phyloP scores from a whole-genome alignment of 2,113 vertebrate species.

The Bos javanicus region DNA sequence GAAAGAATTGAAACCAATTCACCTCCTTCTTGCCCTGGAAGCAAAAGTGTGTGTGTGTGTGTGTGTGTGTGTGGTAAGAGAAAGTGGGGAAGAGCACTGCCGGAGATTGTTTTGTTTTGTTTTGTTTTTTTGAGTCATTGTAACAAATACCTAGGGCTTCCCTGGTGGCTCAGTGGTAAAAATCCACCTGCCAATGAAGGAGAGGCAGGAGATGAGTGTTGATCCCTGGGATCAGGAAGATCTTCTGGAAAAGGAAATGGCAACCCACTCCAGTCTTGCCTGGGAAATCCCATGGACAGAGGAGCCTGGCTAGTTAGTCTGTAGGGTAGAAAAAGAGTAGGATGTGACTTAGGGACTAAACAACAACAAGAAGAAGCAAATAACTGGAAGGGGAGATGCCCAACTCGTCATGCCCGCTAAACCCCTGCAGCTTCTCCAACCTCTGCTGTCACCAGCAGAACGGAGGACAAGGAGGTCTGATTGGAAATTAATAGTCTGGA shows the following conservation, averaged over 20 bases:
- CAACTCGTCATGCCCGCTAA: background rate
- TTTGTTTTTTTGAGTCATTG: background rate
- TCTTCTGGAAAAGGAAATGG: background rate
- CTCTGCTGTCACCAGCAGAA: background rate
- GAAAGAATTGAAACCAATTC: background rate
- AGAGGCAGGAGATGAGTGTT: background rate
- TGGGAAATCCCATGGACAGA: background rate
- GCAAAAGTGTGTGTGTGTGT: background rate
- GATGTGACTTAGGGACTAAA: background rate
- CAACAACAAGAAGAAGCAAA: background rate
- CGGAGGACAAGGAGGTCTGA: background rate
- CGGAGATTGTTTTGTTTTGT: background rate
- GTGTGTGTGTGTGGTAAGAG: background rate
- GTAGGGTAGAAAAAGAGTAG: background rate
- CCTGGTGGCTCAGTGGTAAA: background rate
- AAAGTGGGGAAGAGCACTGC: background rate
- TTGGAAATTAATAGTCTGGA: background rate
- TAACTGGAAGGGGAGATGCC: background rate
- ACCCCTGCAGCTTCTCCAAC: background rate
- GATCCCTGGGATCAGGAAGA: background rate
- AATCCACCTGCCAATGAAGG: background rate
- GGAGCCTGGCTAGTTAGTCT: background rate
- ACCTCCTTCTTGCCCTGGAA: background rate
- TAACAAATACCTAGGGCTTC: background rate
- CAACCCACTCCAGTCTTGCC: background rate